These are phyloP conservation scores for Tetramorium bicarinatum DNA, from an alignment of 2,888 invertebrate genomes.

Conservation along the genomic window DNA sequence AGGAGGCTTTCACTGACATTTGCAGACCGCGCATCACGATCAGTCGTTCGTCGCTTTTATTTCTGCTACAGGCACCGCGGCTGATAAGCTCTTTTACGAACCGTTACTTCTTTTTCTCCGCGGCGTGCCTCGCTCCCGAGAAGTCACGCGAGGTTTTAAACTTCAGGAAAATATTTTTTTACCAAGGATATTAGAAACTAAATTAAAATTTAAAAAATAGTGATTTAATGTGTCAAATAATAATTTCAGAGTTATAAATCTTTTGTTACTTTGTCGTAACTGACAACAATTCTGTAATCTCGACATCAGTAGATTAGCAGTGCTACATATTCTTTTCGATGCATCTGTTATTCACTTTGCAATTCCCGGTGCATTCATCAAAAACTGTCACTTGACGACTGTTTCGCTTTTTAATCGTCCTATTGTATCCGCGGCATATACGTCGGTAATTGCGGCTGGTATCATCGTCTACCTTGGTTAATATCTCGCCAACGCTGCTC, in stretches of 20 bases:
- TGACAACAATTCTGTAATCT: neutral
- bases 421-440: slow-evolving; percentile 75
- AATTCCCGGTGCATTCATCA: slow-evolving; percentile 38
- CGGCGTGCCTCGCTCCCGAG: neutral
- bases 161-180: neutral
- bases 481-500: slow-evolving; percentile 78
- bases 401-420: slow-evolving; percentile 77
- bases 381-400: slow-evolving; percentile 65
- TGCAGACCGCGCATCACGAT: neutral
- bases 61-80: neutral
- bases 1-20: slow-evolving; percentile 37
- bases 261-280: neutral
- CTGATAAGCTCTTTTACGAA: neutral
- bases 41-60: slow-evolving; percentile 12
- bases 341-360: neutral
- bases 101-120: neutral
- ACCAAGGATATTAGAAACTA: neutral
- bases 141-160: neutral
- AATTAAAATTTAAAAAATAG: too few relatives aligned
- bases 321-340: neutral
- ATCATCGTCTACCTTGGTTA: slow-evolving; percentile 75
- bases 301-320: neutral
- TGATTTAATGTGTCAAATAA: neutral
- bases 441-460: slow-evolving; percentile 70
- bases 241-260: neutral